Conservation (phyloP, 2,888 invertebrate genomes). For the Drosophila ustulata region DNA sequence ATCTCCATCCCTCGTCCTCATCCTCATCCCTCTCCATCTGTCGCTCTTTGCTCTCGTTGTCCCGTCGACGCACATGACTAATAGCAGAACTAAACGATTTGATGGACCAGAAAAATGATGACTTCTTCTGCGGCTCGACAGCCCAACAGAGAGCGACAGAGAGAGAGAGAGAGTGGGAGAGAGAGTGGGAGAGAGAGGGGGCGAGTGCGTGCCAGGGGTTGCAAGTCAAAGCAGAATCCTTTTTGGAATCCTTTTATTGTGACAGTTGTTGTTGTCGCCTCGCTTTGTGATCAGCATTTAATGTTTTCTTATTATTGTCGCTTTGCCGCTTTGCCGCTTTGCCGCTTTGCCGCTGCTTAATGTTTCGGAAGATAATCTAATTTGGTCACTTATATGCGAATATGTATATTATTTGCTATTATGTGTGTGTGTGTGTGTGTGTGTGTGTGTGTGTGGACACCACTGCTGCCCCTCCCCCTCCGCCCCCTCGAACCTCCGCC, state of each 20-base stretch:
- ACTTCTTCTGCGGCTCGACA: conserved; percentile 73
- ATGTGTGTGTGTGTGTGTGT: conserved; percentile 61
- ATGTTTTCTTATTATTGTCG: conserved; percentile 73
- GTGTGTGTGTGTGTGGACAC: conserved; percentile 53
- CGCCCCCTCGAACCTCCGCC: background rate
- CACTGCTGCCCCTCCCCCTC: background rate
- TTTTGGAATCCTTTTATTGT: conserved; percentile 72
- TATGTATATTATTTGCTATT: conserved; percentile 81
- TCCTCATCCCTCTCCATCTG: background rate
- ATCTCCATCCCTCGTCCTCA: conserved; percentile 17
- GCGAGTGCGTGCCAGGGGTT: conserved; percentile 52
- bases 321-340: conserved; percentile 15
- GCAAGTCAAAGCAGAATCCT: conserved; percentile 63
- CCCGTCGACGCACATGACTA: conserved; percentile 74
- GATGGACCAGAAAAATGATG: conserved; percentile 84
- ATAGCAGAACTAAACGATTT: conserved; percentile 84
- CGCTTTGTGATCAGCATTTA: conserved; percentile 78
- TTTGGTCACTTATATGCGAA: conserved; percentile 85
- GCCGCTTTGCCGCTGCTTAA: conserved; percentile 73
- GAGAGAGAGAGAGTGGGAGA: conserved; percentile 4
- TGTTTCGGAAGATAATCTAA: conserved; percentile 85
- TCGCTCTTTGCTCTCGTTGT: conserved; percentile 4
- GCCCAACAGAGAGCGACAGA: background rate
- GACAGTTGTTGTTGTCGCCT: conserved; percentile 73
- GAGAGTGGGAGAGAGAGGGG: background rate